Evolutionary conservation across 1,140 invertebrate species (phyloP).

Genomic region (Hypsibius dujardini): DNA sequence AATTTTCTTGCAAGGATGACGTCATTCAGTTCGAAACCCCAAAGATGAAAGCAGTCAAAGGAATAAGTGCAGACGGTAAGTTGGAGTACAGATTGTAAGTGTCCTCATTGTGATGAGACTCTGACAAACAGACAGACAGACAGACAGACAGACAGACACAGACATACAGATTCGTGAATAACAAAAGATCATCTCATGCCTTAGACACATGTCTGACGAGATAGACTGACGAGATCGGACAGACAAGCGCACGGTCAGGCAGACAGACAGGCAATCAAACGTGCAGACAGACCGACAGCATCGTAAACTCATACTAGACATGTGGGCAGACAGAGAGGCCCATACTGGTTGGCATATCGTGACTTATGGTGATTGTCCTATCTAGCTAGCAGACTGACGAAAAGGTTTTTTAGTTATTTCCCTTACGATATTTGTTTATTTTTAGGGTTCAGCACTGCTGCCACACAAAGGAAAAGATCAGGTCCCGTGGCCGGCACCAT

Average conservation of each 20-base stretch:
- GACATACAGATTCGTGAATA: neutral
- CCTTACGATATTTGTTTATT: neutral
- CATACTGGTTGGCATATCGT: neutral
- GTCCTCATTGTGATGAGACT: neutral
- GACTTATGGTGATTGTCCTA: neutral
- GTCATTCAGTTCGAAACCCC: too few relatives aligned
- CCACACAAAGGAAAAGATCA: too few relatives aligned
- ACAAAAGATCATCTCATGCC: neutral
- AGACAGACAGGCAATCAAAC: neutral
- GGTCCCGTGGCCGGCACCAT: neutral
- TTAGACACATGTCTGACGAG: too few relatives aligned
- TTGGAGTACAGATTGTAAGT: too few relatives aligned
- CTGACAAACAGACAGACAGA: too few relatives aligned
- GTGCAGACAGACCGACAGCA: neutral
- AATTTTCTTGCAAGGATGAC: too few relatives aligned
- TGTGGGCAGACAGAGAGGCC: neutral
- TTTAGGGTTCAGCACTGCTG: too few relatives aligned
- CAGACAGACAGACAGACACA: neutral
- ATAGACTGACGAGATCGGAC: neutral
- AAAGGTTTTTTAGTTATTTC: constrained; percentile 1
- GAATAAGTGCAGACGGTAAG: too few relatives aligned
- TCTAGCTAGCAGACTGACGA: neutral
- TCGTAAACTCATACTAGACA: neutral
- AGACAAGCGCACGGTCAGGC: neutral
- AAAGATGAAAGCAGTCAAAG: too few relatives aligned